Evolutionary conservation across 2,797 vertebrate species (phyloP).

Genomic region (Diplodus sargus): DNA sequence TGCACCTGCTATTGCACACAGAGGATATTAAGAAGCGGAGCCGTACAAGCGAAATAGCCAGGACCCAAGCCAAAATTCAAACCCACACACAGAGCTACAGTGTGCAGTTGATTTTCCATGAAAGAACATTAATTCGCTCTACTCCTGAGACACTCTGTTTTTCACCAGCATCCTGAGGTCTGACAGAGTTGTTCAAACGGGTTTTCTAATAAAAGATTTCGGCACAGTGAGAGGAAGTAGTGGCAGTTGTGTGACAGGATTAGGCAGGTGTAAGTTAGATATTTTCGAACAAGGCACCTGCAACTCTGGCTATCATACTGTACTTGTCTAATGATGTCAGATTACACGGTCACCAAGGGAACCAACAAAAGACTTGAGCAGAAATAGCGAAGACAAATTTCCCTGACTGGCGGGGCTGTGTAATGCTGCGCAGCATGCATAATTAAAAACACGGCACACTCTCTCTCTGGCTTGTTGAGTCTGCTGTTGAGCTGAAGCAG

Average conservation of each 20-base stretch:
- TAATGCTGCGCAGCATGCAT: constrained; percentile 66
- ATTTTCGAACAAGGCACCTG: constrained; percentile 48
- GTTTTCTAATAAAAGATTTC: constrained; percentile 35
- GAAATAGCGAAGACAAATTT: constrained; percentile 54
- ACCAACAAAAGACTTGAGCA: constrained; percentile 59
- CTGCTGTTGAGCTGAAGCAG: constrained; percentile 56
- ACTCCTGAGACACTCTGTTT: constrained; percentile 48
- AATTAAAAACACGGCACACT: constrained; percentile 68
- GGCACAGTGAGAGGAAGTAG: constrained; percentile 8
- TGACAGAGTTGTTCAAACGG: constrained; percentile 37
- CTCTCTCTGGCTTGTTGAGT: constrained; percentile 63
- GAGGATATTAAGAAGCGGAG: constrained; percentile 57
- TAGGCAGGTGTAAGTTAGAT: constrained; percentile 31
- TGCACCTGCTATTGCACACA: constrained; percentile 53
- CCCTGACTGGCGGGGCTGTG: constrained; percentile 59
- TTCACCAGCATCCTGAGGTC: constrained; percentile 32
- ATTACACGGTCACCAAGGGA: constrained; percentile 72
- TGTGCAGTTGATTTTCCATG: constrained; percentile 46
- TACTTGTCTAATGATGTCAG: constrained; percentile 65
- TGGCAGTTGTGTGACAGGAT: constrained; percentile 39
- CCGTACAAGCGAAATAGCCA: constrained; percentile 40
- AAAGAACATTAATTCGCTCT: constrained; percentile 51
- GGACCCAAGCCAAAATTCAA: constrained; percentile 45
- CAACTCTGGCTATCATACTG: constrained; percentile 41
- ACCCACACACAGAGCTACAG: constrained; percentile 50